A percentile compares a stretch with the other conserved stretches of the same genome.
phyloP scores from a whole-genome alignment of 1,140 invertebrate genomes.

The Lucilia cuprina region DNA sequence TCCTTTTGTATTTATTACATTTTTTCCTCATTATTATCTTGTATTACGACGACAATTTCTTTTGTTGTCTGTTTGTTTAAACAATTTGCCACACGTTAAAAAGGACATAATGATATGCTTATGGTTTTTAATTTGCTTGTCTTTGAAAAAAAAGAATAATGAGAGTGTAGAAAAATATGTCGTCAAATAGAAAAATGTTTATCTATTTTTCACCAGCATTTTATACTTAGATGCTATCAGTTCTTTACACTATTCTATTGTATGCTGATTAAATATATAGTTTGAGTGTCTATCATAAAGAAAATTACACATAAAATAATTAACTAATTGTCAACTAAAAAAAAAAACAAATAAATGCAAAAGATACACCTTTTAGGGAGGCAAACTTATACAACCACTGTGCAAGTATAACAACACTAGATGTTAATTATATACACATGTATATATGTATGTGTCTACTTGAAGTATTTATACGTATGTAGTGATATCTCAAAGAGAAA shows the following conservation, averaged over 20 bases:
- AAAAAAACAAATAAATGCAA: neutral
- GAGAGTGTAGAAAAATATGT: neutral
- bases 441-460: no score
- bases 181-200: neutral
- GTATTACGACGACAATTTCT: neutral
- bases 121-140: neutral
- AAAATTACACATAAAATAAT: slow-evolving; percentile 19
- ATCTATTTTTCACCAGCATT: neutral
- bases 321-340: slow-evolving; percentile 32
- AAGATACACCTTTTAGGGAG: no score
- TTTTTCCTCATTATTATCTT: neutral
- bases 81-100: neutral
- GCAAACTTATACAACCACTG: no score
- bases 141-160: no score
- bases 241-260: neutral
- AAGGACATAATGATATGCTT: slow-evolving; percentile 12
- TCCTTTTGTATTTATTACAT: neutral
- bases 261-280: neutral
- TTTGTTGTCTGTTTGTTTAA: neutral
- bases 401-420: no score
- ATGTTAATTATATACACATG: no score
- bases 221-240: neutral
- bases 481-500: neutral
- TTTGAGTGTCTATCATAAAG: neutral
- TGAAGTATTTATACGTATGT: no score